Evolutionary conservation across 1,140 invertebrate genomes (phyloP), one percentile per base, ranked within the genome.

Genomic region (Ceratitis capitata): DNA sequence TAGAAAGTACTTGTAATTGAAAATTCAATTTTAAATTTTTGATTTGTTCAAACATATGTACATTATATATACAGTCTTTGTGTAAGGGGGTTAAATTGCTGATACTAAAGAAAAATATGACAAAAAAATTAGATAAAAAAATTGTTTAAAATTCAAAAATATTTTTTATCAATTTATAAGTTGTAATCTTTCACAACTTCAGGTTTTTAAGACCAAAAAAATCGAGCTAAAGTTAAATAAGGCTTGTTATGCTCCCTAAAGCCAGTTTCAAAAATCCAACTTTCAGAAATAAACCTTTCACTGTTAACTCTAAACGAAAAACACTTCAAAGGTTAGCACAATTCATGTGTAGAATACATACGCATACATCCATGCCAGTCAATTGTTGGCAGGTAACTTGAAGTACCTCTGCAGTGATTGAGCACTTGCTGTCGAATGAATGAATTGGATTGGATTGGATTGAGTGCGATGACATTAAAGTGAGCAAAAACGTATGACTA

Each of bases 31-130:
- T 35, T 69, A 69, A 69, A 69, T 69, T 32, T 19, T 39, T 69
- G 61, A 69, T 69, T 69, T 69, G 61, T 69, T 69, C 61, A 19
- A 69, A 69, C n/a, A n/a, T n/a, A n/a, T n/a, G n/a, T n/a, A n/a
- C n/a, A n/a, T n/a, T n/a, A n/a, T n/a, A n/a, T n/a, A n/a, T n/a
- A n/a, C n/a, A n/a, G n/a, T 2, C 4, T 39, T 14, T 1, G 32
- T n/a, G 14, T 19, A 0, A 16, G 14, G 35, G 14, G 32, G 61
- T 39, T 61, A 3, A 29, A 12, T 61, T 32, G 58, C 58, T 32
- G 26, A 61, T 61, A 14, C 7, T 9, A 47, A 47, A 14, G 7
- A 14, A 47, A 47, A 47, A 9, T 47, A 9, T 47, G 7, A 14
- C 7, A 9, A 14, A 47, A 47, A 47, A 47, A 47, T 47, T 47